phyloP scores from a whole-genome alignment of 2,797 vertebrate genomes.

The Coregonus sp. region DNA sequence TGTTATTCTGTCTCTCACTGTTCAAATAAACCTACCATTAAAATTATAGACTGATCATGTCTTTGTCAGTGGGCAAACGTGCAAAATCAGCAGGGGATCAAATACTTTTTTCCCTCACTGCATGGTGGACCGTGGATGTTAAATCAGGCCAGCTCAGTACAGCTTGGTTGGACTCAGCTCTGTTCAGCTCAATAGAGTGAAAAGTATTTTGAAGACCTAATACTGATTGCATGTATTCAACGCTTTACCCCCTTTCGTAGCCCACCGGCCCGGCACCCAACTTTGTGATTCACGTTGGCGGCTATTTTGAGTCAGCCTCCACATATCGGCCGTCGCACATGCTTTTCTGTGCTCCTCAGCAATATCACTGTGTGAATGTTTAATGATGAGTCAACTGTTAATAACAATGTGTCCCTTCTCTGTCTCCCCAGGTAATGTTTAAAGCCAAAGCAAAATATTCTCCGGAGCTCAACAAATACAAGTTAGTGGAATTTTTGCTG shows the following conservation, averaged over 20 bases:
- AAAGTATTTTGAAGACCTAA: background rate
- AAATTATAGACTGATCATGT: no score
- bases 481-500: conserved; percentile 76
- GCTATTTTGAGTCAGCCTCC: background rate
- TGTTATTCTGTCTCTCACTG: no score
- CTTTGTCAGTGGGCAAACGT: no score
- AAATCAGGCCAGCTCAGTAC: background rate
- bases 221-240: background rate
- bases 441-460: conserved; percentile 93
- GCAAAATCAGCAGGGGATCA: no score
- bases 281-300: no score
- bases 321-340: background rate
- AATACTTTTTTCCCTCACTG: no score
- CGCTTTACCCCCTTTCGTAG: no score
- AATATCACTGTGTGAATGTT: background rate
- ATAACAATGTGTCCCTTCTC: conserved; percentile 12
- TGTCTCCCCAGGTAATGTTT: conserved; percentile 84
- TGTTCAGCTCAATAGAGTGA: background rate
- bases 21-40: no score
- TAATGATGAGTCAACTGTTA: background rate
- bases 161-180: background rate
- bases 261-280: no score
- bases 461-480: conserved; percentile 94
- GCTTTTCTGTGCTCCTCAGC: background rate
- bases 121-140: background rate